A percentile compares a stretch with the other conserved stretches of the same genome.
Evolutionary conservation across 2,888 invertebrate genomes (phyloP).

Genomic region (Drosophila greeni): DNA sequence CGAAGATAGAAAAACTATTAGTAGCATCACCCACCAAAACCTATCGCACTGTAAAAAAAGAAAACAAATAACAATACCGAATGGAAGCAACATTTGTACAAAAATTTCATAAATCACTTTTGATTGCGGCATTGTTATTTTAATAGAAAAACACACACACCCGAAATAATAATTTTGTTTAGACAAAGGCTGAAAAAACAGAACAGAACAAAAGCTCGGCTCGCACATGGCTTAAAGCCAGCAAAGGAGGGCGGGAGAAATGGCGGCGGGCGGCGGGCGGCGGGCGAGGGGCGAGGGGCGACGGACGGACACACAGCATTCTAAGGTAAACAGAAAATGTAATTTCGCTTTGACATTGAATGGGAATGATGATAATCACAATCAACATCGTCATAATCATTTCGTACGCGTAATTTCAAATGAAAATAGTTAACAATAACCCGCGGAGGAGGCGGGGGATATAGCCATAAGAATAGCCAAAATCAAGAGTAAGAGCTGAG

Average conservation of each 20-base stretch:
- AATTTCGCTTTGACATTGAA: slow-evolving; percentile 49
- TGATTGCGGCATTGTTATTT: slow-evolving; percentile 70
- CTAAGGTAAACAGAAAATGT: slow-evolving; percentile 62
- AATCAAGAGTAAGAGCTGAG: slow-evolving; percentile 13
- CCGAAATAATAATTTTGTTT: slow-evolving; percentile 38
- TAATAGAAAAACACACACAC: slow-evolving; percentile 55
- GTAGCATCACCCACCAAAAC: background rate
- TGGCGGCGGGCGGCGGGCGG: slow-evolving; percentile 9
- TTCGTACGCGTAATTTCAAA: slow-evolving; percentile 38
- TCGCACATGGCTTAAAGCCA: slow-evolving; percentile 59
- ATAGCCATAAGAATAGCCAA: slow-evolving; percentile 10
- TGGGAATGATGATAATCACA: slow-evolving; percentile 49
- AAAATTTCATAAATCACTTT: slow-evolving; percentile 64
- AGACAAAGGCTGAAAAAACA: slow-evolving; percentile 28
- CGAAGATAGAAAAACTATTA: background rate
- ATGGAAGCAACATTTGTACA: slow-evolving; percentile 40
- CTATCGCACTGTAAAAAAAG: background rate
- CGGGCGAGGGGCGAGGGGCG: background rate
- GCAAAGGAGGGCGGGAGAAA: slow-evolving; percentile 9
- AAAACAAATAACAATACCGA: slow-evolving; percentile 13
- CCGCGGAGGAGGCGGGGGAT: background rate
- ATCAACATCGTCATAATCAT: slow-evolving; percentile 58
- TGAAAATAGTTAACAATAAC: slow-evolving; percentile 26
- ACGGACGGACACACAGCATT: background rate
- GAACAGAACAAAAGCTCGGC: slow-evolving; percentile 35